These are phyloP conservation scores for Caradrina kadenii DNA, from an alignment of 2,888 invertebrate species.

Conservation along the genomic window DNA sequence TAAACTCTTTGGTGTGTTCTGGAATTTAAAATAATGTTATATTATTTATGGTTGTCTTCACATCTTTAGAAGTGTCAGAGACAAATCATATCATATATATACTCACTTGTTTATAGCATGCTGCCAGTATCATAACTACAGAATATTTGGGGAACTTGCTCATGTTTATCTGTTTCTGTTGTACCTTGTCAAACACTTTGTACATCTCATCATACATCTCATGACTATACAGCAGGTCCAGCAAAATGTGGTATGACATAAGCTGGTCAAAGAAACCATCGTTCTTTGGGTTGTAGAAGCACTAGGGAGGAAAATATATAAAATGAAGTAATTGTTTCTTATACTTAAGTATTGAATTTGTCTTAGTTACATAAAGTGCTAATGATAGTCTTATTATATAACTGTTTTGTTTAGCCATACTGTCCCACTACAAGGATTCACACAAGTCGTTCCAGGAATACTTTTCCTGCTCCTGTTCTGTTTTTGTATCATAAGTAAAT, in stretches of 20 bases:
- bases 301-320: slow-evolving; percentile 77
- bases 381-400: no score
- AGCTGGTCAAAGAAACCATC: slow-evolving; percentile 94
- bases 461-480: no score
- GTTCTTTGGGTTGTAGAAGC: slow-evolving; percentile 91
- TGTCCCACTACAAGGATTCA: no score
- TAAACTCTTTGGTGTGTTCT: slow-evolving; percentile 93
- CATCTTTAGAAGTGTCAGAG: no score
- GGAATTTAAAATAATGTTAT: slow-evolving; percentile 65
- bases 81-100: neutral
- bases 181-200: slow-evolving; percentile 91
- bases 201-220: slow-evolving; percentile 92
- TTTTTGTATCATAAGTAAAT: neutral
- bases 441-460: no score
- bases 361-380: no score
- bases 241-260: slow-evolving; percentile 92
- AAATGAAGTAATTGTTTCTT: no score
- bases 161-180: slow-evolving; percentile 91
- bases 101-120: slow-evolving; percentile 94
- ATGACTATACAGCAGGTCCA: slow-evolving; percentile 93
- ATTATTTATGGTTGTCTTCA: neutral
- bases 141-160: slow-evolving; percentile 93
- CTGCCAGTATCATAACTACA: slow-evolving; percentile 92
- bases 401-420: no score
- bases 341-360: no score